Evolutionary conservation across 2,797 vertebrate species (phyloP).

Genomic region (Hafferia zeledoni): DNA sequence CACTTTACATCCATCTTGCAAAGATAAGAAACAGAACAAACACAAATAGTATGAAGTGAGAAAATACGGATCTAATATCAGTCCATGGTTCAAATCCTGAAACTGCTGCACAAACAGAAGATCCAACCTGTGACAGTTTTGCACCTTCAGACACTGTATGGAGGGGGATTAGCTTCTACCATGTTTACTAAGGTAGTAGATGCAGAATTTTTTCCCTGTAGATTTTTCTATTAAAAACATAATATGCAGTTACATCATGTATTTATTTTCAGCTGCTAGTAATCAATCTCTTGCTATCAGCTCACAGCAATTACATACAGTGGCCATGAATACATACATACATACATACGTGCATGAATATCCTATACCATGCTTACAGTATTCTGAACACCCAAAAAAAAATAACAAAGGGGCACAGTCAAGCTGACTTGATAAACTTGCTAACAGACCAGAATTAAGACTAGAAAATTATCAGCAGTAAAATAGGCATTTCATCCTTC

Average conservation of each 20-base stretch:
- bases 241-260: not conserved
- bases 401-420: not conserved
- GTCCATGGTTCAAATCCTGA: not conserved
- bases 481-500: not conserved
- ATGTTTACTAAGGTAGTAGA: not conserved
- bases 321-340: not conserved
- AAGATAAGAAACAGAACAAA: not conserved
- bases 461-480: conserved; percentile 5
- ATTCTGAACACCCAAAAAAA: conserved; percentile 27
- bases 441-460: conserved; percentile 6
- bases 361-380: not conserved
- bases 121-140: not conserved
- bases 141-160: not conserved
- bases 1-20: not conserved
- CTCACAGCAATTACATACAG: not conserved
- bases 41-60: not conserved
- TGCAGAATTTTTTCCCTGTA: not conserved
- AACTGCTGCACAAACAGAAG: not conserved
- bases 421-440: not conserved
- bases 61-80: conserved; percentile 31
- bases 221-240: not conserved
- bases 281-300: not conserved
- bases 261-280: not conserved
- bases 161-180: not conserved
- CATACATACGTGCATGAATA: not conserved